phyloP scores from a whole-genome alignment of 53 echinoderm and acorn worm species.

The Actinopyga echinites region DNA sequence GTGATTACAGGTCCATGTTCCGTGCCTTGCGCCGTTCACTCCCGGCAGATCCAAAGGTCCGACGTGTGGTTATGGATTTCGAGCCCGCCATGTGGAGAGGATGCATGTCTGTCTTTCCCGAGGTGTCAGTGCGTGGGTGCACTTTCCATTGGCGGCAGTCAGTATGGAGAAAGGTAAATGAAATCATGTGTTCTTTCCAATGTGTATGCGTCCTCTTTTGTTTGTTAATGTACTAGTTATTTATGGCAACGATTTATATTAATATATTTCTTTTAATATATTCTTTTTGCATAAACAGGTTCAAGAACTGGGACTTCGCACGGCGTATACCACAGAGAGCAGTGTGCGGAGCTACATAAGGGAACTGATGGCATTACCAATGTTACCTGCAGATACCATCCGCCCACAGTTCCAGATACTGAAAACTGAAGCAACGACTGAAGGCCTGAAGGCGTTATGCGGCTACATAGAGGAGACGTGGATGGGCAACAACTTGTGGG shows the following conservation, averaged over 20 bases:
- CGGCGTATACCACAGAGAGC: conserved; percentile 13
- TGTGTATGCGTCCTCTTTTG: too few relatives aligned
- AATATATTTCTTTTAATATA: neutral
- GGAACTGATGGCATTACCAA: conserved; percentile 50
- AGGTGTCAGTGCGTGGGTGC: neutral
- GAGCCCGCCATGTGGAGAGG: neutral
- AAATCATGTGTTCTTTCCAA: too few relatives aligned
- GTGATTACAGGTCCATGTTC: neutral
- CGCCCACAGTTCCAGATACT: conserved; percentile 14
- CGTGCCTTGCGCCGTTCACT: neutral
- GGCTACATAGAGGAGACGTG: conserved; percentile 35
- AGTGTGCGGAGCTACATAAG: conserved; percentile 12
- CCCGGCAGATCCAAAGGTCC: neutral
- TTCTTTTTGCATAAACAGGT: neutral
- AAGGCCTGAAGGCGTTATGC: conserved; percentile 17
- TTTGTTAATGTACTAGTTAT: too few relatives aligned
- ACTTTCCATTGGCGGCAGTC: conserved; percentile 54
- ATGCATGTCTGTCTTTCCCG: too few relatives aligned
- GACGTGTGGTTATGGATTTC: neutral
- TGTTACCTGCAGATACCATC: too few relatives aligned
- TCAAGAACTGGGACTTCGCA: conserved; percentile 40
- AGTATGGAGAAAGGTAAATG: conserved; percentile 49
- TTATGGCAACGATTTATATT: too few relatives aligned
- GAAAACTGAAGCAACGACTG: conserved; percentile 4
- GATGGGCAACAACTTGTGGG: conserved; percentile 16